Evolutionary conservation across 2,888 invertebrate species (phyloP).

Genomic region (Trisateles emortualis): DNA sequence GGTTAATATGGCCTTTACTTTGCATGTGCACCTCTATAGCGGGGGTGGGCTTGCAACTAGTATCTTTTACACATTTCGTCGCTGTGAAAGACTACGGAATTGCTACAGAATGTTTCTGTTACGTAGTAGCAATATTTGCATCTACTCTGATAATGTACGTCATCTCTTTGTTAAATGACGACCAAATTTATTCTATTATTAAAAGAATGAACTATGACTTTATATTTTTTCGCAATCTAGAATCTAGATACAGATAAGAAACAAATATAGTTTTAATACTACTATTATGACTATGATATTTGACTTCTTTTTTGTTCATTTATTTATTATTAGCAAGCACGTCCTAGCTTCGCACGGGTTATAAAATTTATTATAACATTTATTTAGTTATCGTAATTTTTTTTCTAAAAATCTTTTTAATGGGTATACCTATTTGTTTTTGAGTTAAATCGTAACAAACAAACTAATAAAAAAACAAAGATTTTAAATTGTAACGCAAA

Average conservation of each 20-base stretch:
- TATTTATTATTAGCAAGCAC: no score
- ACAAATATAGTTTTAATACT: not conserved
- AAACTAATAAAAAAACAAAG: no score
- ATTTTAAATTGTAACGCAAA: no score
- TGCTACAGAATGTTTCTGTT: constrained; percentile 70
- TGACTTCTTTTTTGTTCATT: no score
- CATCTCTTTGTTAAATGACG: constrained; percentile 50
- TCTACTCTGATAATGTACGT: constrained; percentile 53
- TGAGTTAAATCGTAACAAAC: no score
- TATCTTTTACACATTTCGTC: constrained; percentile 56
- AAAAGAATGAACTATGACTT: constrained; percentile 65
- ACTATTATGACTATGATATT: no score
- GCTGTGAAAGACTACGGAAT: constrained; percentile 55
- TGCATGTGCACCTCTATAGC: constrained; percentile 36
- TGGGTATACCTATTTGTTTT: no score
- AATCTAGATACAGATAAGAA: constrained; percentile 58
- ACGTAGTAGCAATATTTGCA: constrained; percentile 58
- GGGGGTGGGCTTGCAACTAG: constrained; percentile 47
- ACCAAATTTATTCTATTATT: constrained; percentile 51
- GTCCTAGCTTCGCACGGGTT: no score
- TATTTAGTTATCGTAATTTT: no score
- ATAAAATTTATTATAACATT: no score
- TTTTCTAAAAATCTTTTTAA: no score
- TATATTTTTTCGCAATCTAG: constrained; percentile 55
- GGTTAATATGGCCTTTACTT: constrained; percentile 60